These are phyloP conservation scores for Phymastichus coffea DNA, from an alignment of 1,140 invertebrate species.

Conservation along the genomic window DNA sequence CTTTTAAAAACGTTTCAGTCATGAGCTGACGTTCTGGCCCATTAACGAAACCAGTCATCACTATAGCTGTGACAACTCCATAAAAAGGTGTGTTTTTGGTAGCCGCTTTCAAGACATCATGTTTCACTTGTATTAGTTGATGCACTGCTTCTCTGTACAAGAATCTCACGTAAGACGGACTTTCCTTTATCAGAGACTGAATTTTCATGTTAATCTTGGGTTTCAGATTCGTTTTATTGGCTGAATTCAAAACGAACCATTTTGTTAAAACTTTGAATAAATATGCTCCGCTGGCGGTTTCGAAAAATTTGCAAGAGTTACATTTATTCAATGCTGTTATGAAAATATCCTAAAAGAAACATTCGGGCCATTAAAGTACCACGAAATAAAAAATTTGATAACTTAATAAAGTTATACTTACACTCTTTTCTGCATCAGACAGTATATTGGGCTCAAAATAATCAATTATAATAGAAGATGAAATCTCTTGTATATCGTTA, in stretches of 20 bases:
- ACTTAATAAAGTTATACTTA: constrained; percentile 32
- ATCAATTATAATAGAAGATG: constrained; percentile 48
- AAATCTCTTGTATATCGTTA: constrained; percentile 54
- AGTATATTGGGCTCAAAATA: constrained; percentile 44
- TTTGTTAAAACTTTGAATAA: constrained; percentile 48
- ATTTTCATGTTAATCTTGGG: background rate
- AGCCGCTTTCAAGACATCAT: constrained; percentile 50
- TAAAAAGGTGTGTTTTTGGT: constrained; percentile 45
- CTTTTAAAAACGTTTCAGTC: constrained; percentile 27
- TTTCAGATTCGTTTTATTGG: background rate
- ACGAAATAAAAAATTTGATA: background rate
- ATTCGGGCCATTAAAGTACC: too few species aligned
- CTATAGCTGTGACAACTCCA: constrained; percentile 45
- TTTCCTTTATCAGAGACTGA: background rate
- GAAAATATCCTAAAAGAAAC: constrained; percentile 39
- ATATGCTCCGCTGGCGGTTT: constrained; percentile 57
- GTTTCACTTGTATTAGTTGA: constrained; percentile 44
- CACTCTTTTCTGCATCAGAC: constrained; percentile 31
- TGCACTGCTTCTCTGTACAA: constrained; percentile 38
- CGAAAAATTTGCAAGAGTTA: constrained; percentile 58
- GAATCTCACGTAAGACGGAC: constrained; percentile 25
- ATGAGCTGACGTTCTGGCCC: constrained; percentile 28
- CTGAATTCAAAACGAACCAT: constrained; percentile 31
- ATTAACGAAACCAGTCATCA: constrained; percentile 33
- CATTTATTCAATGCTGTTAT: constrained; percentile 48